Evolutionary conservation across 2,113 vertebrate genomes (phyloP).

Genomic region (Corythaeola cristata): DNA sequence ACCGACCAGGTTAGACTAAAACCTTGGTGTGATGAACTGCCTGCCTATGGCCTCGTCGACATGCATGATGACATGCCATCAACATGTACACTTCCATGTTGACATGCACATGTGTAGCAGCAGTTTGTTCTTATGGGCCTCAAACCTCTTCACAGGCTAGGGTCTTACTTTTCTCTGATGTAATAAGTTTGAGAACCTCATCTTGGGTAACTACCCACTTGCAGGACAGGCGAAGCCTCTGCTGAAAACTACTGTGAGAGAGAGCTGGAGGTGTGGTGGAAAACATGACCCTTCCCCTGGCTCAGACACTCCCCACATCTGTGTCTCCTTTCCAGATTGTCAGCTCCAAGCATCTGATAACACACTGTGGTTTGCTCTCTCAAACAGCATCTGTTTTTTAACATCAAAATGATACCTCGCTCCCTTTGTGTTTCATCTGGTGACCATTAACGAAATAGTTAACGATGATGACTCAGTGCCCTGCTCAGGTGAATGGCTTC

Average conservation of each 20-base stretch:
- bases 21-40: not conserved
- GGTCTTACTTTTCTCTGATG: not conserved
- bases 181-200: not conserved
- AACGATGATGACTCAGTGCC: not conserved
- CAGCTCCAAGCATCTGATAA: not conserved
- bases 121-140: not conserved
- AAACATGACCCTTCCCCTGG: not conserved
- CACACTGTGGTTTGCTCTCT: not conserved
- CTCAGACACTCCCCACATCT: not conserved
- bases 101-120: not conserved
- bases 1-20: accelerated
- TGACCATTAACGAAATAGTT: not conserved
- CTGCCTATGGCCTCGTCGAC: not conserved
- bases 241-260: not conserved
- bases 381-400: not conserved
- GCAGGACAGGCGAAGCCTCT: not conserved
- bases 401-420: not conserved
- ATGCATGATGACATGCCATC: not conserved
- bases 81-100: not conserved
- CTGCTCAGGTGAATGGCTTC: not conserved
- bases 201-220: not conserved
- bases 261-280: not conserved
- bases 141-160: not conserved
- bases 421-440: not conserved
- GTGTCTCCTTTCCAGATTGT: not conserved